Evolutionary conservation across 2,888 invertebrate species (phyloP).

Genomic region (Drosophila eohydei): DNA sequence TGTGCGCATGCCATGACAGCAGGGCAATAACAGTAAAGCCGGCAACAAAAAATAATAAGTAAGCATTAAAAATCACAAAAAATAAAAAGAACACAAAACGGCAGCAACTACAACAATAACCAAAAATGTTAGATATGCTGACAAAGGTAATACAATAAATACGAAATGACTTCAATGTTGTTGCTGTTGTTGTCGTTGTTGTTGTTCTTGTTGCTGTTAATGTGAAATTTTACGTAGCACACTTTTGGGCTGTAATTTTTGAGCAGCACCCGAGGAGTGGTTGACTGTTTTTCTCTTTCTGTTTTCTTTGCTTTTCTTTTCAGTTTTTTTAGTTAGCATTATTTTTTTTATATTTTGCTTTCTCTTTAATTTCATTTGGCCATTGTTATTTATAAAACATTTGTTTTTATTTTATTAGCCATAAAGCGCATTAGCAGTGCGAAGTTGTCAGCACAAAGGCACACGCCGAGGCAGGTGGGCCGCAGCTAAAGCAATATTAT

Average conservation of each 20-base stretch:
- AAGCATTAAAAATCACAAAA: slow-evolving; percentile 67
- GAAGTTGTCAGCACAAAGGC: slow-evolving; percentile 17
- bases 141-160: slow-evolving; percentile 79
- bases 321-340: slow-evolving; percentile 4
- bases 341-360: slow-evolving; percentile 11
- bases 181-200: slow-evolving; percentile 22
- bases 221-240: slow-evolving; percentile 68
- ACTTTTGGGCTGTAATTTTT: slow-evolving; percentile 55
- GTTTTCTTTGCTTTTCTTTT: not conserved
- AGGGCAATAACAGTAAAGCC: slow-evolving; percentile 70
- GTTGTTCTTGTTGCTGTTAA: slow-evolving; percentile 50
- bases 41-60: slow-evolving; percentile 76
- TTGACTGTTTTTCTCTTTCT: slow-evolving; percentile 31
- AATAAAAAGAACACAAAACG: slow-evolving; percentile 21
- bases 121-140: slow-evolving; percentile 78
- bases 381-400: slow-evolving; percentile 75
- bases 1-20: slow-evolving; percentile 58
- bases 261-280: slow-evolving; percentile 41
- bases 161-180: slow-evolving; percentile 66
- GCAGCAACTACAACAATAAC: slow-evolving; percentile 49
- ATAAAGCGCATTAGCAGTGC: slow-evolving; percentile 54
- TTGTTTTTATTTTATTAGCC: slow-evolving; percentile 68
- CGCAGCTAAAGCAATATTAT: slow-evolving; percentile 17
- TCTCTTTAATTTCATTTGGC: slow-evolving; percentile 67
- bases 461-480: slow-evolving; percentile 18